Evolutionary conservation across 2,888 invertebrate species (phyloP), one percentile per base, ranked within the genome.

Genomic region (Chloroclystis v-ata): DNA sequence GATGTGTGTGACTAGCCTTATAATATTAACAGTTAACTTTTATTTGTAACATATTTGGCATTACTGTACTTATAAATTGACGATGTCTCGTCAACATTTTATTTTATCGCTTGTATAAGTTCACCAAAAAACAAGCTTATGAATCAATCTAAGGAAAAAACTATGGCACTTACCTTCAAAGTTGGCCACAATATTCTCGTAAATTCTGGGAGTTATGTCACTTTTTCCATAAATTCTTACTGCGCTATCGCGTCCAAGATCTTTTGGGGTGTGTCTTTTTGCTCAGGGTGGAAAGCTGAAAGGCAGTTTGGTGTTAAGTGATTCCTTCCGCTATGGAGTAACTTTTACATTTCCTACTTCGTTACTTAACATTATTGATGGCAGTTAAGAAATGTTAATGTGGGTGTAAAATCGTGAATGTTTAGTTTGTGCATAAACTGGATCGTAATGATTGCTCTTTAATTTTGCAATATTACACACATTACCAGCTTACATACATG

Each of bases 221-320:
- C 42, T 52, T 50, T 46, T 24, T 43, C 52, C 57, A 56, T 56
- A 58, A 58, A 56, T 56, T 58, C 54, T 50, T 54, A 40, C 32
- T 45, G 47, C 45, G 52, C 45, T 55, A 57, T 57, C 57, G 28
- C 25, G 49, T 47, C 48, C 26, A 16, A 42, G 39, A 57, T 57
- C 52, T 45, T 29, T 28, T 43, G 43, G 48, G 54, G 49, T 41
- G 42, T 52, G 48, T 49, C 48, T 47, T 43, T 39, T 45, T 25
- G 45, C 47, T 43, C 40, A 32, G 30, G 32, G 30, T 32, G 20
- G 20, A 5, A 20, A 20, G 25, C 11, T 46, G 28, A n/a, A 38
- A 33, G 25, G 42, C 10, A 38, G 25, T 16, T 33, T 26, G 25
- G 52, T 45, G 48, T 14, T 41, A 50, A 51, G 47, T 41, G 43